Percentiles rank a stretch among this genome's conserved stretches.
Evolutionary conservation across 2,797 vertebrate genomes (phyloP).

Genomic region (Psittacula derbiana): DNA sequence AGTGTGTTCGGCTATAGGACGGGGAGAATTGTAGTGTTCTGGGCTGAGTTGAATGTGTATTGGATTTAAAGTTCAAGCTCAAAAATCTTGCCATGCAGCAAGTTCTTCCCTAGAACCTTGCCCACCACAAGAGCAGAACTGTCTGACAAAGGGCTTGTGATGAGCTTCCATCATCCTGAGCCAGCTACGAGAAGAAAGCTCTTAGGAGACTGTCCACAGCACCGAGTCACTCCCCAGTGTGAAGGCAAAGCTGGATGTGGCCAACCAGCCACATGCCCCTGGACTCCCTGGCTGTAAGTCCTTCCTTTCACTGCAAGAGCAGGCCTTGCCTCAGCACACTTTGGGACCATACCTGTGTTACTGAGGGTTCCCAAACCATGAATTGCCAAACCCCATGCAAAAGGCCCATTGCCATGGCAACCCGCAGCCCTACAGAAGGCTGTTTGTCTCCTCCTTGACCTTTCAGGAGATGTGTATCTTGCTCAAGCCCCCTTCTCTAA

Average conservation of each 20-base stretch:
- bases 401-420: not conserved
- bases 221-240: not conserved
- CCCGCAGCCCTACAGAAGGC: constrained; percentile 10
- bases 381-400: not conserved
- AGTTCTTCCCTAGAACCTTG: not conserved
- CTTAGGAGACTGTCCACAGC: not conserved
- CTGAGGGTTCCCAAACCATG: not conserved
- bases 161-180: not conserved
- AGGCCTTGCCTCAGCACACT: not conserved
- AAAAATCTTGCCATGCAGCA: not conserved
- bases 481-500: constrained; percentile 73
- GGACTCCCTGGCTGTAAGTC: not conserved
- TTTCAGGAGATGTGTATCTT: constrained; percentile 48
- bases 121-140: not conserved
- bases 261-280: not conserved
- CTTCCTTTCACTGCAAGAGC: not conserved
- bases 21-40: fast-evolving
- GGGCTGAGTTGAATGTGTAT: not conserved
- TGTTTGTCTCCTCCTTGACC: constrained; percentile 57
- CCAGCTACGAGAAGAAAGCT: not conserved
- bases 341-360: not conserved
- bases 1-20: not conserved
- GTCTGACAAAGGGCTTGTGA: not conserved
- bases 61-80: not conserved
- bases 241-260: not conserved